These are phyloP conservation scores for Megathymus violae DNA, from an alignment of 1,140 invertebrate genomes.

Conservation along the genomic window DNA sequence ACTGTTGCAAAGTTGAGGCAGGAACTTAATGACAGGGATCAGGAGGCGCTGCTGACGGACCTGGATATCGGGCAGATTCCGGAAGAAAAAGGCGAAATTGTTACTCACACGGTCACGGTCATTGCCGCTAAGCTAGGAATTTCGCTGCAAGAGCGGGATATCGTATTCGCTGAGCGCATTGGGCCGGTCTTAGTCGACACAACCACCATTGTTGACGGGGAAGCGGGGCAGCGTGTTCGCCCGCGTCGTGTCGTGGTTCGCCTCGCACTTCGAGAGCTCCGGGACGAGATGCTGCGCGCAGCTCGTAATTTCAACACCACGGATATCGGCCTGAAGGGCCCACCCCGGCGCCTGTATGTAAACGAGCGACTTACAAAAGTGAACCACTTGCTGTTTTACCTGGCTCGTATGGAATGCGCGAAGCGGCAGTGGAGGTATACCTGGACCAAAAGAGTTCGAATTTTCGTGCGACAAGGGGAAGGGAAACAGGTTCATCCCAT, in stretches of 20 bases:
- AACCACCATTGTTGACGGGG: not conserved
- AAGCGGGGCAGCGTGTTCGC: not conserved
- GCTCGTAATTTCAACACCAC: slow-evolving; percentile 33
- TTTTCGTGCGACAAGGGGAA: slow-evolving; percentile 17
- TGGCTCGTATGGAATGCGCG: slow-evolving; percentile 22
- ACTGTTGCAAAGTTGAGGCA: not conserved
- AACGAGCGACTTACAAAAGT: slow-evolving; percentile 39
- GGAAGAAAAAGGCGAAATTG: slow-evolving; percentile 1
- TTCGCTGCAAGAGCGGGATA: not conserved
- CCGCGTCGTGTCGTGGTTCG: slow-evolving; percentile 29
- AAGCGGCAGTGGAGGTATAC: slow-evolving; percentile 30
- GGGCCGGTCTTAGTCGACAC: not conserved
- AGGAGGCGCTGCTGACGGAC: not conserved
- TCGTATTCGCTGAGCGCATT: slow-evolving; percentile 4
- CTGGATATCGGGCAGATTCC: not conserved
- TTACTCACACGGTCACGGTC: not conserved
- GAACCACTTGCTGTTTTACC: slow-evolving; percentile 35
- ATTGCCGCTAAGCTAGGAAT: not conserved
- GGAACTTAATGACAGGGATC: not conserved
- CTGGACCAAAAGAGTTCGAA: slow-evolving; percentile 22
- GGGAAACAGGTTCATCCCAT: not conserved
- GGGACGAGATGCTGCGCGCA: slow-evolving; percentile 35
- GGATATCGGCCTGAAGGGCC: slow-evolving; percentile 5
- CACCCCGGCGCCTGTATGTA: slow-evolving; percentile 35
- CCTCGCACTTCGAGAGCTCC: slow-evolving; percentile 27